Evolutionary conservation across 2,888 invertebrate genomes (phyloP), one percentile per base, ranked within the genome.

Genomic region (Leuctra nigra): DNA sequence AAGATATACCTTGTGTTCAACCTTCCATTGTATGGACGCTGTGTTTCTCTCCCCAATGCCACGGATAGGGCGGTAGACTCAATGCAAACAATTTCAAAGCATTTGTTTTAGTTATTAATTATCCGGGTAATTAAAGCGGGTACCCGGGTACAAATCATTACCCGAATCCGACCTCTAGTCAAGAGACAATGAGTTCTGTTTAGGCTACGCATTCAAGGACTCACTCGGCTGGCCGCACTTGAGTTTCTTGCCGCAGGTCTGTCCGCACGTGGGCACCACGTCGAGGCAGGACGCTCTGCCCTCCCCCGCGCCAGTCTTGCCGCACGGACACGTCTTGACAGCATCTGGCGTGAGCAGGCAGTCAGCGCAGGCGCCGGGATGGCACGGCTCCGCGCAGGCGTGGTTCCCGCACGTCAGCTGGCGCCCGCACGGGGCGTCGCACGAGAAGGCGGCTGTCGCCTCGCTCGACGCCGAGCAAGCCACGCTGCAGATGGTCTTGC

Each of bases 241-340:
- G 1, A 75, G 64, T 44, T 61, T 64, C 62, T 72, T 74, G 7
- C 63, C 69, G 64, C 80, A 81, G 46, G 73, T 70, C 65, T 80
- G 82, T 46, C 83, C 85, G 71, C 95, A 96, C 35, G 85, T 79
- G 0, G 91, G 89, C 62, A 95, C 82, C 0, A 87, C 82, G 70
- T 94, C 92, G 4, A 84, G 75, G 70, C 94, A 95, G 7, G 79
- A 78, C 50, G 73, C 77, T 59, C 93, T 78, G 29, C 72, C 69
- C 24, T 70, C 61, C 74, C 67, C 64, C 18, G 83, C 71, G 1
- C 73, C 69, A 35, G 79, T 81, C 71, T 86, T 83, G 1, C 88
- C 88, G 69, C 93, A 93, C 0, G 85, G 86, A 66, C 93, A 93
- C 36, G 77, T 77, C 4, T 76, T 79, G 9, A 90, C 77, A 29